A percentile compares a stretch with the other conserved stretches of the same genome.
These are phyloP conservation scores for Neolamprologus hecqui DNA, from an alignment of 2,113 vertebrate genomes.

Conservation along the genomic window DNA sequence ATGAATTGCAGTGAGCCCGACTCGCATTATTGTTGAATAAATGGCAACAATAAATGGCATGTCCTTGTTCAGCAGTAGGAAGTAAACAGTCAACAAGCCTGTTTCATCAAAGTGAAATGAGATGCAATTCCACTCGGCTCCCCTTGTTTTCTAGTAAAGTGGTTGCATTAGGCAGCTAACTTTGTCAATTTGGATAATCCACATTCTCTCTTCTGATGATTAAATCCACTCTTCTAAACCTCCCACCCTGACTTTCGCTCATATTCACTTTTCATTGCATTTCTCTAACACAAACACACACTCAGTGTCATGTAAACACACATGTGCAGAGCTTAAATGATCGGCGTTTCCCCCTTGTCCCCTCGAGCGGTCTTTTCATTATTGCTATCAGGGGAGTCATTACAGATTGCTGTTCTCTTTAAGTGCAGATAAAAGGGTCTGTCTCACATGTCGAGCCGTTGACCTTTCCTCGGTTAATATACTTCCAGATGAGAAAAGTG, in stretches of 20 bases:
- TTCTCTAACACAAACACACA: background rate
- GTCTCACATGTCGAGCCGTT: slow-evolving; percentile 24
- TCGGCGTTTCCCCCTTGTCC: background rate
- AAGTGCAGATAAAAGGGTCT: slow-evolving; percentile 53
- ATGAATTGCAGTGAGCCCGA: background rate
- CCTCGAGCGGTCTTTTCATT: slow-evolving; percentile 18
- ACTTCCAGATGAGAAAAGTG: slow-evolving; percentile 10
- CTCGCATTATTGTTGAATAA: background rate
- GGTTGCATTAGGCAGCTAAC: background rate
- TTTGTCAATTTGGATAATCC: background rate
- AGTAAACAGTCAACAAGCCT: background rate
- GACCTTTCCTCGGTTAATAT: slow-evolving; percentile 28
- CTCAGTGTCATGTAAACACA: background rate
- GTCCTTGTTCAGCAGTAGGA: background rate
- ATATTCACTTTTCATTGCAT: background rate
- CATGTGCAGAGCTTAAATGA: background rate
- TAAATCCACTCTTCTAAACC: background rate
- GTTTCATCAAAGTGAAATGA: slow-evolving; percentile 15
- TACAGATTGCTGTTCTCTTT: slow-evolving; percentile 36
- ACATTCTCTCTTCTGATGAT: background rate
- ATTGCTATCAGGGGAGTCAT: slow-evolving; percentile 46
- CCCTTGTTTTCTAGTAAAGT: background rate
- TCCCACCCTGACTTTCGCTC: background rate
- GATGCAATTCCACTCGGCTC: background rate
- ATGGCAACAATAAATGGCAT: no score